Percentiles rank a stretch among this genome's conserved stretches.
phyloP scores from a whole-genome alignment of 2,797 vertebrate species.

The Paguma larvata region DNA sequence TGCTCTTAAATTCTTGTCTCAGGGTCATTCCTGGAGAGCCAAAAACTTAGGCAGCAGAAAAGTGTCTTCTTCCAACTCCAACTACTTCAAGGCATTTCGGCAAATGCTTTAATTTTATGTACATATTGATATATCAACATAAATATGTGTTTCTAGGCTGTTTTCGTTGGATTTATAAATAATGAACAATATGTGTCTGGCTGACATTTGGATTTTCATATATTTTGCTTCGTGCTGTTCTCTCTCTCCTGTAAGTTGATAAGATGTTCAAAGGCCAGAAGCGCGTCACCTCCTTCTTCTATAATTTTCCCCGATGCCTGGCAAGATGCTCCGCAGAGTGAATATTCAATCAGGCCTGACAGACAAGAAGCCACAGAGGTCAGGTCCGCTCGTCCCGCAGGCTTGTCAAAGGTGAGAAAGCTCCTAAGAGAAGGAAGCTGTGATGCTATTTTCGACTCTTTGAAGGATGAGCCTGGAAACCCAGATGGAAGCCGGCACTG shows the following conservation, averaged over 20 bases:
- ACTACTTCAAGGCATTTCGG: neutral
- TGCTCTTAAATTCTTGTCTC: slow-evolving; percentile 7
- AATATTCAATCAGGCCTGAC: slow-evolving; percentile 50
- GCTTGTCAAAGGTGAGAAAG: slow-evolving; percentile 41
- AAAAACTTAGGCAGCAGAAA: neutral
- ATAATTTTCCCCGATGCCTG: neutral
- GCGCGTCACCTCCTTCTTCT: neutral
- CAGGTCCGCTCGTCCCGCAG: neutral
- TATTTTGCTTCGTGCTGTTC: neutral
- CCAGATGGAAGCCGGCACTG: neutral
- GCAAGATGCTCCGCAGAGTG: neutral
- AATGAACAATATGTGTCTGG: neutral
- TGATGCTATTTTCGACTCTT: slow-evolving; percentile 41
- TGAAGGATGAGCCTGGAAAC: neutral
- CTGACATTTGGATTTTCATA: slow-evolving; percentile 16
- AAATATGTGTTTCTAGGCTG: neutral
- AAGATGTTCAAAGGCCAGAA: slow-evolving; percentile 38
- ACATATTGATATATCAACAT: neutral
- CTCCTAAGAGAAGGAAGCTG: slow-evolving; percentile 43
- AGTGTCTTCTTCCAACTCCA: neutral
- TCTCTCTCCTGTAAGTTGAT: slow-evolving; percentile 15
- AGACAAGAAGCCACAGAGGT: slow-evolving; percentile 19
- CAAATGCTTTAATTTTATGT: neutral
- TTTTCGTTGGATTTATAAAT: neutral
- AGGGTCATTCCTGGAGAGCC: neutral